These are phyloP conservation scores for Probaryconus sp. DNA, from an alignment of 1,140 invertebrate genomes.

Conservation along the genomic window DNA sequence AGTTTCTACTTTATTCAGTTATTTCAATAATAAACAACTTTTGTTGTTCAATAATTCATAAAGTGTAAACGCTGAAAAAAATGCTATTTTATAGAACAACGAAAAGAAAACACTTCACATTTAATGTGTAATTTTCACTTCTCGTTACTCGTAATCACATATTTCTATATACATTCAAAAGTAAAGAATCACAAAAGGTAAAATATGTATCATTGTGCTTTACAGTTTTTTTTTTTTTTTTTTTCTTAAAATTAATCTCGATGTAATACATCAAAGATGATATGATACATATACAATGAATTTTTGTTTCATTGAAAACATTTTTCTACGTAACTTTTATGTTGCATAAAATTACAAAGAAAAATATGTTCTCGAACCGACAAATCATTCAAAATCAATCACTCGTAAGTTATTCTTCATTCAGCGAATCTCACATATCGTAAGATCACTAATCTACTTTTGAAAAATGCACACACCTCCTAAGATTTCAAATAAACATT, in stretches of 20 bases:
- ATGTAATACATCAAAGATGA: slow-evolving; percentile 21
- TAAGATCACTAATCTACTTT: background rate
- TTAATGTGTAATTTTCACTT: slow-evolving; percentile 23
- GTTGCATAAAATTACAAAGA: too few species aligned
- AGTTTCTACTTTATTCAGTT: too few species aligned
- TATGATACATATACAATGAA: slow-evolving; percentile 45
- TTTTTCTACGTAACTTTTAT: too few species aligned
- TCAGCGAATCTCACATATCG: too few species aligned
- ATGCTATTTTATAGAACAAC: slow-evolving; percentile 10
- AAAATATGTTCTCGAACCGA: too few species aligned
- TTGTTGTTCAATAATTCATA: background rate
- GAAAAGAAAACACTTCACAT: slow-evolving; percentile 17
- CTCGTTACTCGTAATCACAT: background rate
- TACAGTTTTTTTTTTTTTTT: too few species aligned
- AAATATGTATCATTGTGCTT: slow-evolving; percentile 22
- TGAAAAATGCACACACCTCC: slow-evolving; percentile 12
- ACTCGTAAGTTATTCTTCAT: too few species aligned
- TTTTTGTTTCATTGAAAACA: too few species aligned
- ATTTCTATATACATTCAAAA: slow-evolving; percentile 11
- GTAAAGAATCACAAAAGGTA: slow-evolving; percentile 16
- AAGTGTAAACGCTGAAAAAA: slow-evolving; percentile 1
- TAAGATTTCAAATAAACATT: slow-evolving; percentile 15
- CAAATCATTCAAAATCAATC: slow-evolving; percentile 20
- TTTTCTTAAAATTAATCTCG: slow-evolving; percentile 13
- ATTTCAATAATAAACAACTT: too few species aligned